Conservation (phyloP, 2,113 vertebrate species). For the Grantiella picta region DNA sequence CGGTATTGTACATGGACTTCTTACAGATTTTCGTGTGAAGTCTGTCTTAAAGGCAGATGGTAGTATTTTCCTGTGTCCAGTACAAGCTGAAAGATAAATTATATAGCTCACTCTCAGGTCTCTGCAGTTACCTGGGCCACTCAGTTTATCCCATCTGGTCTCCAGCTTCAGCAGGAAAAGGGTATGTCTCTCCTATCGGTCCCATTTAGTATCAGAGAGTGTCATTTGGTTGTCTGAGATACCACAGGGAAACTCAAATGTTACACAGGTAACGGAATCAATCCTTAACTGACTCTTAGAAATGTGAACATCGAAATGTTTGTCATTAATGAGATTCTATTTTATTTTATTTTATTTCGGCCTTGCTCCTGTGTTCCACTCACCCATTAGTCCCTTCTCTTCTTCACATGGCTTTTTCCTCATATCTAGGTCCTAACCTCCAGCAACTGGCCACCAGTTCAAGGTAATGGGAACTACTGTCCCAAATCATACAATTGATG, state of each 20-base stretch:
- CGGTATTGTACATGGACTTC: accelerated
- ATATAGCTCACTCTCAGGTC: background rate
- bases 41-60: background rate
- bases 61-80: background rate
- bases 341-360: background rate
- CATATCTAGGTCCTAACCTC: background rate
- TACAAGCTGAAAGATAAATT: background rate
- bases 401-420: background rate
- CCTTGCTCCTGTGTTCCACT: background rate
- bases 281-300: background rate
- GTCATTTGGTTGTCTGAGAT: background rate
- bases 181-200: background rate
- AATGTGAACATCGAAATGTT: background rate
- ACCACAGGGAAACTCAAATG: background rate
- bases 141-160: background rate
- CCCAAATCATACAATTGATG: background rate
- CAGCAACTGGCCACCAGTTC: background rate
- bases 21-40: background rate
- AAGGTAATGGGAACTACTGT: background rate
- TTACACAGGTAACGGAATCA: accelerated
- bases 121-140: background rate
- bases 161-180: background rate
- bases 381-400: background rate
- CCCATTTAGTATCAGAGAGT: background rate
- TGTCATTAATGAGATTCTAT: background rate